Evolutionary conservation across 2,797 vertebrate genomes (phyloP).

Genomic region (Chaunax sp.): DNA sequence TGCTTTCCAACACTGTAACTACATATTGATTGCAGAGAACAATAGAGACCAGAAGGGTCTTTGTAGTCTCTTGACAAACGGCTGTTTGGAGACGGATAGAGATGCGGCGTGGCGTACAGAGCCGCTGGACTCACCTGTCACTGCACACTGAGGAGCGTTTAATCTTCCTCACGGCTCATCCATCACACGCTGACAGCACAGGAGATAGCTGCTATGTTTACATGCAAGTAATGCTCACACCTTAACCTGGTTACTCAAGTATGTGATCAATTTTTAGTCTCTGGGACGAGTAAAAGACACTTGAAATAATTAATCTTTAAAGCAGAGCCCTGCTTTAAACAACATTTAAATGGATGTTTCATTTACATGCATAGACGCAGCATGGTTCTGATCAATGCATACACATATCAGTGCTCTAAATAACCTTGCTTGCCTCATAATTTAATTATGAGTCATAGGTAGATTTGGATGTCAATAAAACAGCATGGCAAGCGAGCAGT

Average conservation of each 20-base stretch:
- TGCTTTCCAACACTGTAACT: constrained; percentile 18
- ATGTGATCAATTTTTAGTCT: constrained; percentile 11
- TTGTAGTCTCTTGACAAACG: constrained; percentile 53
- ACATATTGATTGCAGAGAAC: constrained; percentile 59
- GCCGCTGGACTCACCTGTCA: constrained; percentile 64
- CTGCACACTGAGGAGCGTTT: constrained; percentile 66
- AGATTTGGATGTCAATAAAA: constrained; percentile 59
- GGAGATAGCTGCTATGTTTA: constrained; percentile 56
- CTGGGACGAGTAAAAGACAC: background rate
- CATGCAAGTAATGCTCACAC: constrained; percentile 29
- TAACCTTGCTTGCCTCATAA: constrained; percentile 49
- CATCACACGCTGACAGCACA: constrained; percentile 61
- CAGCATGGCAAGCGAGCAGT: background rate
- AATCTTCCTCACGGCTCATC: constrained; percentile 70
- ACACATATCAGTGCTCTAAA: constrained; percentile 36
- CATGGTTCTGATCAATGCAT: constrained; percentile 25
- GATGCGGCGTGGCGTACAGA: constrained; percentile 21
- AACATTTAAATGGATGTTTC: background rate
- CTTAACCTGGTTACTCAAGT: constrained; percentile 28
- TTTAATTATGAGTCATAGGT: constrained; percentile 49
- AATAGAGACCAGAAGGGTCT: constrained; percentile 46
- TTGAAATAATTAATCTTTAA: background rate
- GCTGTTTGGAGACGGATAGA: constrained; percentile 35
- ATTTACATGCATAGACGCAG: constrained; percentile 12
- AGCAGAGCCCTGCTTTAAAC: background rate